Evolutionary conservation across 2,797 vertebrate species (phyloP), one percentile per base, ranked within the genome.

Genomic region (Sternotherus odoratus): DNA sequence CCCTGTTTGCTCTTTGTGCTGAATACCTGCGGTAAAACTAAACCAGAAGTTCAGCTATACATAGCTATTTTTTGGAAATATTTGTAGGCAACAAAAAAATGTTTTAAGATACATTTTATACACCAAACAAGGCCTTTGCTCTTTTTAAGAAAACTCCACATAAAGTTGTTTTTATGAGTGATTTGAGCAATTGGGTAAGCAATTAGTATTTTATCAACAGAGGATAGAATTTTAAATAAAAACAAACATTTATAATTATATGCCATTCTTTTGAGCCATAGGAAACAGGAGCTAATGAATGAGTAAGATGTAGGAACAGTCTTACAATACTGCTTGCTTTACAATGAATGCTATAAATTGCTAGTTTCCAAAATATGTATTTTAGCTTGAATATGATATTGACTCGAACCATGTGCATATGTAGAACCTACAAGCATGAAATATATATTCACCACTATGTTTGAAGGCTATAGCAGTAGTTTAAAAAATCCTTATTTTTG

Each of bases 381-480:
- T 95, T 95, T 91, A 92, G 12, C 93, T 95, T 60, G 72, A 81
- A 82, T 53, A 8, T 77, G 84, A 90, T 79, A 51, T 83, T 93
- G 83, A 30, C 12, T 63, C 57, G 83, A 85, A 78, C 33, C 43
- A 10, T 2, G 46, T 87, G 89, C 93, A 82, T 84, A n/a, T 95
- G 89, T 74, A 74, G 81, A 83, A 91, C 94, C 91, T 90, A 56
- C 72, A 94, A 57, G 53, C 28, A 50, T 66, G 89, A 94, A 93
- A 85, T 60, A 6, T 85, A 1, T 75, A 48, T 88, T 91, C 87
- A 83, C 88, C 53, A 87, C 63, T 56, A 39, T 30, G 77, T 69
- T 56, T 72, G 77, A 72, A 83, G 84, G 56, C 13, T 23, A 33
- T 43, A 86, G n/a, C 60, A 13, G 51, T 81, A 39, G 81, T 95